Conservation (phyloP, 1,140 invertebrate genomes). For the Eupeodes corollae region DNA sequence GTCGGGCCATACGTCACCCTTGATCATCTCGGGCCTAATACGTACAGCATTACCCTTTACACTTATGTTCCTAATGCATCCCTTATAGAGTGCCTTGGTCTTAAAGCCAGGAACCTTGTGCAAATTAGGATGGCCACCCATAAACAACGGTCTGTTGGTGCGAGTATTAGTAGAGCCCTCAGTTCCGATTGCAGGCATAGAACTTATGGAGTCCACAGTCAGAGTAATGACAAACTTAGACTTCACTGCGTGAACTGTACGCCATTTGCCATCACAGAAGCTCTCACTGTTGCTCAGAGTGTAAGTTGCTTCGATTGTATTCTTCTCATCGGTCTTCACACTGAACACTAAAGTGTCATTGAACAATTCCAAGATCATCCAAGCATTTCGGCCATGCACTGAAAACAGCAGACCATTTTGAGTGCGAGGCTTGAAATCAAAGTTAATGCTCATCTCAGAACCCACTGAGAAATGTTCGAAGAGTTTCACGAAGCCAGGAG, state of each 20-base stretch:
- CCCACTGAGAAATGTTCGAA: slow-evolving; percentile 68
- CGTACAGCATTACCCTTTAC: slow-evolving; percentile 48
- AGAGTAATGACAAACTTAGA: slow-evolving; percentile 31
- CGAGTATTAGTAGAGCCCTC: slow-evolving; percentile 56
- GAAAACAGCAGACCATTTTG: slow-evolving; percentile 69
- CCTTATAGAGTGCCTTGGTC: slow-evolving; percentile 60
- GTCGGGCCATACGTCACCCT: slow-evolving; percentile 56
- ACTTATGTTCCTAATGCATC: slow-evolving; percentile 66
- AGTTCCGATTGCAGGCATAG: slow-evolving; percentile 43
- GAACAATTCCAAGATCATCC: slow-evolving; percentile 74
- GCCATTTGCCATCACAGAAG: slow-evolving; percentile 91
- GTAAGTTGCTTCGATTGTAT: slow-evolving; percentile 58
- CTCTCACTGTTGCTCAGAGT: slow-evolving; percentile 55
- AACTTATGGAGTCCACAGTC: slow-evolving; percentile 25
- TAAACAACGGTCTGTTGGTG: slow-evolving; percentile 73
- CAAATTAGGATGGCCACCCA: slow-evolving; percentile 70
- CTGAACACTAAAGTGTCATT: slow-evolving; percentile 71
- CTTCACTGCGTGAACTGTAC: slow-evolving; percentile 43
- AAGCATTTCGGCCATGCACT: slow-evolving; percentile 71
- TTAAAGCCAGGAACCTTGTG: slow-evolving; percentile 42
- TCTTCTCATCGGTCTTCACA: slow-evolving; percentile 75
- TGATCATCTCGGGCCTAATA: slow-evolving; percentile 48
- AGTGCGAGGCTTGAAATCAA: slow-evolving; percentile 82
- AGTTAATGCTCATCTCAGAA: slow-evolving; percentile 60
- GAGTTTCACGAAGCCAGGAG: slow-evolving; percentile 39